phyloP scores from a whole-genome alignment of 2,113 vertebrate genomes.

The Mobula birostris region DNA sequence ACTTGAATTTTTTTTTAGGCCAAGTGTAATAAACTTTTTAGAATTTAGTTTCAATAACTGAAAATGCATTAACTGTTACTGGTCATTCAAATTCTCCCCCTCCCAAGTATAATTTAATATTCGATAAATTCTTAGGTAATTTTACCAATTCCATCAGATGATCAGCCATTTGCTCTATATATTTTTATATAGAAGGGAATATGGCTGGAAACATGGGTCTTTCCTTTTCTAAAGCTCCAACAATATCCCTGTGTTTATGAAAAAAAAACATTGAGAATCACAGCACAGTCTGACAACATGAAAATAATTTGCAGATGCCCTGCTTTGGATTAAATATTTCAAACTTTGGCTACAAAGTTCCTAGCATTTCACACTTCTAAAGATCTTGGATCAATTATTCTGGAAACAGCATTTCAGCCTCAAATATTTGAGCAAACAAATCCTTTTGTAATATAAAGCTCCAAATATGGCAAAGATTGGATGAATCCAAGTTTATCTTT shows the following conservation, averaged over 20 bases:
- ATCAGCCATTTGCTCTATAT: background rate
- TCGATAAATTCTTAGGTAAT: background rate
- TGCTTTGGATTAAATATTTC: background rate
- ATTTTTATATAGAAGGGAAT: too few relatives aligned
- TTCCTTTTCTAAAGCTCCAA: background rate
- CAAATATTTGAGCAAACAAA: background rate
- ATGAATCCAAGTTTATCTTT: background rate
- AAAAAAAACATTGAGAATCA: background rate
- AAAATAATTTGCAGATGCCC: slow-evolving; percentile 29
- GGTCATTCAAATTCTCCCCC: background rate
- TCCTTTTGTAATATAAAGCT: background rate
- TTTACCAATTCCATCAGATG: background rate
- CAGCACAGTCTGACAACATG: background rate
- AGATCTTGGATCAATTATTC: background rate
- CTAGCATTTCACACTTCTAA: background rate
- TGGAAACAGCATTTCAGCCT: background rate
- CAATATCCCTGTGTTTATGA: background rate
- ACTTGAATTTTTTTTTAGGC: background rate
- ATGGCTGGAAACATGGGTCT: background rate
- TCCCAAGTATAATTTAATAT: background rate
- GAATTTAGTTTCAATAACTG: background rate
- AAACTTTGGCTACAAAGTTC: background rate
- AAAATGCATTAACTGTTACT: background rate
- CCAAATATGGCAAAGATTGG: slow-evolving; percentile 23
- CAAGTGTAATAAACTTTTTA: background rate